Evolutionary conservation across 2,888 invertebrate species (phyloP).

Genomic region (Prosapia bicincta): DNA sequence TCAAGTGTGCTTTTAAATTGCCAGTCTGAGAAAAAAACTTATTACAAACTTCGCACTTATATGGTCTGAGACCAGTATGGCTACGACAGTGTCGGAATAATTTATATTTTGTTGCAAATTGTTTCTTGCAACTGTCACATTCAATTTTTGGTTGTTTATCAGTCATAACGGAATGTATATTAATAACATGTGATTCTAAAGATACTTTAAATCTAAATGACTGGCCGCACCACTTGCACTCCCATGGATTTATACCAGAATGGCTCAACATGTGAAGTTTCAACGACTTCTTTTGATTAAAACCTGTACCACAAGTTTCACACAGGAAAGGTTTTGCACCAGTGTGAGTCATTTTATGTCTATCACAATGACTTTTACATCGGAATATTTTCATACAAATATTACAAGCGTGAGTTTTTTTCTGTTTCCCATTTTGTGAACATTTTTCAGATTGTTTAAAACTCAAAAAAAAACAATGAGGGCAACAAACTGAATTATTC

Average conservation of each 20-base stretch:
- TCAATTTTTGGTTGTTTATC: conserved; percentile 24
- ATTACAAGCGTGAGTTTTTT: not conserved
- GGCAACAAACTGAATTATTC: conserved; percentile 30
- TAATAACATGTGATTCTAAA: conserved; percentile 36
- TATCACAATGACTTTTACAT: conserved; percentile 33
- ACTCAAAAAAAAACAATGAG: conserved; percentile 26
- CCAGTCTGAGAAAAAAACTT: conserved; percentile 38
- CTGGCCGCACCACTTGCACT: conserved; percentile 38
- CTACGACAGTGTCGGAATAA: conserved; percentile 37
- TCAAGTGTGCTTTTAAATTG: conserved; percentile 38
- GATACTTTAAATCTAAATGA: conserved; percentile 38
- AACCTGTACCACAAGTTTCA: conserved; percentile 37
- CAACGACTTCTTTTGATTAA: conserved; percentile 34
- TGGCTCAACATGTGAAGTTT: conserved; percentile 34
- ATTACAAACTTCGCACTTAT: conserved; percentile 35
- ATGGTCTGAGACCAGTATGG: conserved; percentile 39
- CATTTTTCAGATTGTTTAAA: not conserved
- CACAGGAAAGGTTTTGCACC: conserved; percentile 39
- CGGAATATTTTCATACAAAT: conserved; percentile 7
- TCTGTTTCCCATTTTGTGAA: not conserved
- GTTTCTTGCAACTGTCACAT: conserved; percentile 39
- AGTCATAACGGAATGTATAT: conserved; percentile 32
- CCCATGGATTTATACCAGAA: conserved; percentile 34
- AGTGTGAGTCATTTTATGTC: conserved; percentile 38
- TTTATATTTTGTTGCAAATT: conserved; percentile 37